phyloP scores from a whole-genome alignment of 2,888 invertebrate genomes.

The Orgyia antiqua region DNA sequence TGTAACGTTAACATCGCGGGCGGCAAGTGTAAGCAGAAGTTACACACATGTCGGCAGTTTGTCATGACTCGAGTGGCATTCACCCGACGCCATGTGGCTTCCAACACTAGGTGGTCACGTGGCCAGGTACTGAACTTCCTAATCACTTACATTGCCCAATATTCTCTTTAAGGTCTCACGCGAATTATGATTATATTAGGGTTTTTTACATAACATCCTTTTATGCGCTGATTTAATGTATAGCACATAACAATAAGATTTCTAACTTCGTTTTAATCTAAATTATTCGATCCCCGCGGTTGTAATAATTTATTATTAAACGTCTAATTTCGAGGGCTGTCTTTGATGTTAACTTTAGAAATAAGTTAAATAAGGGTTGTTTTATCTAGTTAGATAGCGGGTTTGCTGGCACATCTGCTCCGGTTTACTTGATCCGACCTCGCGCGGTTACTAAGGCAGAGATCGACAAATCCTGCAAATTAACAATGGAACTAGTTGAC shows the following conservation, averaged over 20 bases:
- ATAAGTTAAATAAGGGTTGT: slow-evolving; percentile 48
- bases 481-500: slow-evolving; percentile 61
- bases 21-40: slow-evolving; percentile 36
- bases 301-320: slow-evolving; percentile 43
- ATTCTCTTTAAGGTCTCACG: slow-evolving; percentile 21
- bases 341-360: slow-evolving; percentile 46
- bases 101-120: slow-evolving; percentile 45
- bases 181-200: slow-evolving; percentile 11
- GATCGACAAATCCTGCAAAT: slow-evolving; percentile 50
- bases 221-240: slow-evolving; percentile 32
- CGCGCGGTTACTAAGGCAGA: slow-evolving; percentile 46
- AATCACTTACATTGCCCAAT: slow-evolving; percentile 43
- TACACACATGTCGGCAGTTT: slow-evolving; percentile 58
- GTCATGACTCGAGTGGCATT: slow-evolving; percentile 43
- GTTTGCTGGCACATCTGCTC: slow-evolving; percentile 63
- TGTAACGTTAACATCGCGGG: slow-evolving; percentile 33
- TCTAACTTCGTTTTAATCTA: slow-evolving; percentile 22
- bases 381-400: slow-evolving; percentile 46
- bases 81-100: slow-evolving; percentile 56
- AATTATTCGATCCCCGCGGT: slow-evolving; percentile 29
- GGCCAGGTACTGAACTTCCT: slow-evolving; percentile 57
- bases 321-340: no score
- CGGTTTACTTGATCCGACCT: slow-evolving; percentile 47
- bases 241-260: slow-evolving; percentile 23
- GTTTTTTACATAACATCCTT: slow-evolving; percentile 5